These are phyloP conservation scores for Malthinus seriepunctatus DNA, from an alignment of 2,888 invertebrate genomes.

Conservation along the genomic window DNA sequence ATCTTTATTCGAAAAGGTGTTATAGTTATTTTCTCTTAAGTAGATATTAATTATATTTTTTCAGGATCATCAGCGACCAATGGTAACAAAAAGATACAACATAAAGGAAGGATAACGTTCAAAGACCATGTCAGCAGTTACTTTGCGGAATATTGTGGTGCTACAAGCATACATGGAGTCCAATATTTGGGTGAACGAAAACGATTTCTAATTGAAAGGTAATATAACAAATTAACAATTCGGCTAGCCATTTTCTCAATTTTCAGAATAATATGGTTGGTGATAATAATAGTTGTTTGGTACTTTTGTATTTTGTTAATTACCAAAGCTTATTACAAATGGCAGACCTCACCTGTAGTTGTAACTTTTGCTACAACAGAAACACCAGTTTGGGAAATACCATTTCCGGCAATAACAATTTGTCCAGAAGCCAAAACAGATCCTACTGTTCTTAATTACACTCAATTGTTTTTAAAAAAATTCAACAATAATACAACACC, in stretches of 20 bases:
- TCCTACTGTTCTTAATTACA: conserved; percentile 63
- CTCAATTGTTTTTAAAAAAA: conserved; percentile 37
- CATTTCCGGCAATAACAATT: conserved; percentile 54
- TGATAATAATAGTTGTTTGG: neutral
- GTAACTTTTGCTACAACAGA: conserved; percentile 76
- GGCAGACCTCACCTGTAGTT: conserved; percentile 74
- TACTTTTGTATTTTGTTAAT: neutral
- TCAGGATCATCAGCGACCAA: too few relatives aligned
- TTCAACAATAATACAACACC: neutral
- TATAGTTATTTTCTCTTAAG: too few relatives aligned
- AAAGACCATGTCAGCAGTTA: conserved; percentile 41
- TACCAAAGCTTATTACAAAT: conserved; percentile 68
- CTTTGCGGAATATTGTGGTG: conserved; percentile 21
- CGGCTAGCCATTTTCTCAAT: neutral
- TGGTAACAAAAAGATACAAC: too few relatives aligned
- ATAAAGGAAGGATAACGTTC: too few relatives aligned
- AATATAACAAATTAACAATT: neutral
- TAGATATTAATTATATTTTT: too few relatives aligned
- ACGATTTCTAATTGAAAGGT: conserved; percentile 30
- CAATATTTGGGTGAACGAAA: conserved; percentile 35
- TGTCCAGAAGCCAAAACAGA: conserved; percentile 64
- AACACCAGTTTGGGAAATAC: conserved; percentile 68
- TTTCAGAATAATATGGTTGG: conserved; percentile 5
- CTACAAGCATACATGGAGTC: conserved; percentile 35
- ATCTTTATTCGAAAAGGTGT: too few relatives aligned